Evolutionary conservation across 2,113 vertebrate genomes (phyloP).

Genomic region (Saguinus midas): DNA sequence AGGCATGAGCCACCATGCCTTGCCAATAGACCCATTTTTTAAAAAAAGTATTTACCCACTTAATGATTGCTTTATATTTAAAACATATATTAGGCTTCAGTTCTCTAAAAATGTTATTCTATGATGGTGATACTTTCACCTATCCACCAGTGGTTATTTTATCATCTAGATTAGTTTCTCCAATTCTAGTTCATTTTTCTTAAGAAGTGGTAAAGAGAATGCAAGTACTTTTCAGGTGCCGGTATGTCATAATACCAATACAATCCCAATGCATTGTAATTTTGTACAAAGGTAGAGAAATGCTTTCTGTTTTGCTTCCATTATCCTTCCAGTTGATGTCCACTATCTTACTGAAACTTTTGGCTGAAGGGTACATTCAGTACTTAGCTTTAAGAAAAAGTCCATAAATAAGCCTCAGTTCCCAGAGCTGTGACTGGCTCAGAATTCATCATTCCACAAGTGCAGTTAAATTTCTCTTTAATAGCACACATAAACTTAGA

Average conservation of each 20-base stretch:
- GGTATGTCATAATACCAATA: background rate
- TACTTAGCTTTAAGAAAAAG: constrained; percentile 26
- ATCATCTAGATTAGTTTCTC: background rate
- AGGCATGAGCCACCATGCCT: no score
- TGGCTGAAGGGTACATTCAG: background rate
- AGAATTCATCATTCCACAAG: background rate
- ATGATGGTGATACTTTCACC: background rate
- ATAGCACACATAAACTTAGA: background rate
- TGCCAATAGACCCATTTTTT: background rate
- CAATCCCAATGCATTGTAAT: background rate
- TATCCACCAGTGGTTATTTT: background rate
- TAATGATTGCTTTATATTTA: constrained; percentile 9
- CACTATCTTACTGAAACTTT: background rate
- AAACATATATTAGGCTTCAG: background rate
- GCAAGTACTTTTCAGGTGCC: background rate
- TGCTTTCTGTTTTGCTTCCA: background rate
- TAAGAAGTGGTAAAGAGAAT: background rate
- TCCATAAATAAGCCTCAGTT: background rate
- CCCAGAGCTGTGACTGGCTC: background rate
- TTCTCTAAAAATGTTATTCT: background rate
- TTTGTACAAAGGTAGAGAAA: background rate
- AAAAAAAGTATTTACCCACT: background rate
- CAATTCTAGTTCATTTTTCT: background rate
- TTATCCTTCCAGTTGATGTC: background rate
- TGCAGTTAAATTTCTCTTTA: background rate